Evolutionary conservation across 1,140 invertebrate species (phyloP), one percentile per base, ranked within the genome.

Genomic region (Copidosoma floridanum): DNA sequence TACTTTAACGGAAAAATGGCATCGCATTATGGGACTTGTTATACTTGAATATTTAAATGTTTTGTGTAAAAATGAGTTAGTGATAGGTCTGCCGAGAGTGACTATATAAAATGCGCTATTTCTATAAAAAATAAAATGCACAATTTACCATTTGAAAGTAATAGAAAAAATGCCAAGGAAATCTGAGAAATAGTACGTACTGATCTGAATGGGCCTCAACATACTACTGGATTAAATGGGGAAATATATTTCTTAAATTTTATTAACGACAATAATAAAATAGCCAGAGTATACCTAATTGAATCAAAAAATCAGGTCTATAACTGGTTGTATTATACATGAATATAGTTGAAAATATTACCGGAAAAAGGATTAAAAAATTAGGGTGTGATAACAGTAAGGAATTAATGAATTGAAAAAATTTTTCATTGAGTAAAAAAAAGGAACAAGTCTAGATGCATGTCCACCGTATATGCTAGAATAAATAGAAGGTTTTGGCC

Each of bases 111-210:
- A 52, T 48, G 46, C 11, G 46, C 6, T 27, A 52, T 11, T 7
- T 52, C 29, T 51, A 51, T 51, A 3, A 11, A 51, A 11, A 51
- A 51, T 37, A 51, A 51, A 14, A 51, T 51, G 48, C 32, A 37
- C 14, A 51, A 51, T 37, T 14, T 51, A 21, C 32, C 48, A 16
- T 51, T 51, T 23, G 18, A 37, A 2, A 51, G 37, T 21, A 23
- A 37, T n/a, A 35, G 29, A 2, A 20, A 37, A 37, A 51, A 20
- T 10, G 48, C 32, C 0, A 51, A 10, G 37, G 32, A 51, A 18
- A 37, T 51, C 8, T 27, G 26, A 27, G 46, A 47, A 16, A 27
- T 47, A 2, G 26, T 47, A 29, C 46, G 18, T 10, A 37, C 48
- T 26, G 48, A 51, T 37, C 7, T 51, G 14, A 35, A 37, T 37